Evolutionary conservation across 2,113 vertebrate genomes (phyloP), one percentile per base, ranked within the genome.

Genomic region (Marmota monax): DNA sequence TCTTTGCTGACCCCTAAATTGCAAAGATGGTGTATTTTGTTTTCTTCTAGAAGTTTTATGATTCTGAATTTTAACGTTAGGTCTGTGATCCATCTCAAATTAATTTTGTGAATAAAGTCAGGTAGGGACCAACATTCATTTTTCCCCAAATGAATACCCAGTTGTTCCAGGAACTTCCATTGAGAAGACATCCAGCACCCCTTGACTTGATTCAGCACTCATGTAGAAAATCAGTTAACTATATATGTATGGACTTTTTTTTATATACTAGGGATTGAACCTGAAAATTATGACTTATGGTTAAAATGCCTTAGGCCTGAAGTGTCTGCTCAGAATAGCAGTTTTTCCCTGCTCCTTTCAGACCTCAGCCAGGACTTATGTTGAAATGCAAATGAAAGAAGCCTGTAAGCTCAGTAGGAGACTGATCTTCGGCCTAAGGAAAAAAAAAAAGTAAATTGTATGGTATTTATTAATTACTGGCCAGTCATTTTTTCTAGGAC

Each of bases 71-170:
- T 79, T 84, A 90, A 89, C 20, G 10, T 82, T 80, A 80, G 37
- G 32, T 42, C 22, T 32, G 34, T 78, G 39, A 92, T 53, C 51
- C 16, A 88, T n/a, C 42, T 89, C 61, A 96, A 61, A 78, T 73
- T 82, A 70, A 87, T 86, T 73, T 93, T 84, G 42, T 95, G 34
- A 84, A 83, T 86, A 74, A 88, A 73, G 22, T 73, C 53, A 48
- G 23, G 20, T 58, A 76, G 48, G 20, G 3, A 18, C 77, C 58
- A 72, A 93, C n/a, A 61, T 61, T 77, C 13, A 34, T 34, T 58
- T 78, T 61, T 45, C 37, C 34, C 34, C 37, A 74, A 80, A 32
- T 79, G 10, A 9, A n/a, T 92, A 86, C 82, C 84, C 61, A 80
- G 23, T 91, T 76, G 8, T 91, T 84, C 42, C 29, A 63, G 27